Conservation (phyloP, 2,888 invertebrate genomes). For the Athalia cordata region DNA sequence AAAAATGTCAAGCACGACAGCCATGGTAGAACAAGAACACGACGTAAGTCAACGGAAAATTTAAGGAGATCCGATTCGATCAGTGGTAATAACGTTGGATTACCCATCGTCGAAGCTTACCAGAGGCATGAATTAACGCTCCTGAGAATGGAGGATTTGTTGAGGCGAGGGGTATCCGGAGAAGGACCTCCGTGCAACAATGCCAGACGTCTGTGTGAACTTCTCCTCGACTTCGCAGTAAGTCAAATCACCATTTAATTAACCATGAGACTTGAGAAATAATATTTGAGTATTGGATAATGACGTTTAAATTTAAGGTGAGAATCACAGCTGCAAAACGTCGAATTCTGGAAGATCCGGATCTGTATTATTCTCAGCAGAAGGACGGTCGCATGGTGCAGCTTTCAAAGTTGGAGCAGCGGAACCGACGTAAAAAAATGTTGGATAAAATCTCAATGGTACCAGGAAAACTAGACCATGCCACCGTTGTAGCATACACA, state of each 20-base stretch:
- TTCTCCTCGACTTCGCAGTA: slow-evolving; percentile 85
- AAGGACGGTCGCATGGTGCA: slow-evolving; percentile 77
- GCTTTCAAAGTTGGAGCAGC: slow-evolving; percentile 79
- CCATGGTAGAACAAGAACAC: slow-evolving; percentile 55
- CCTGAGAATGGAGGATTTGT: slow-evolving; percentile 84
- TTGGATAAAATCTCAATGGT: slow-evolving; percentile 85
- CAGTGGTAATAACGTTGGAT: slow-evolving; percentile 70
- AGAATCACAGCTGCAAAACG: slow-evolving; percentile 87
- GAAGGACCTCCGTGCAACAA: slow-evolving; percentile 79
- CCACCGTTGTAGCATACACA: slow-evolving; percentile 87
- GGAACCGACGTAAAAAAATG: slow-evolving; percentile 81
- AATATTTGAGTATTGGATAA: neutral
- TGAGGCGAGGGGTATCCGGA: slow-evolving; percentile 81
- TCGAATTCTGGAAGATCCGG: slow-evolving; percentile 87
- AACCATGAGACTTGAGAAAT: neutral
- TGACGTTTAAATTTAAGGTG: slow-evolving; percentile 54
- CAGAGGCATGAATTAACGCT: slow-evolving; percentile 86
- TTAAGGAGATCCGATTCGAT: slow-evolving; percentile 56
- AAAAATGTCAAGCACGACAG: slow-evolving; percentile 48
- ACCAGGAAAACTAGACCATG: slow-evolving; percentile 93
- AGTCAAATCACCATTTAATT: slow-evolving; percentile 60
- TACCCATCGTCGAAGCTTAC: slow-evolving; percentile 83
- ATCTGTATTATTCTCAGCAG: slow-evolving; percentile 81
- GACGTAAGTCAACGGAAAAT: slow-evolving; percentile 62
- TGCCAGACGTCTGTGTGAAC: slow-evolving; percentile 82